Percentiles rank a stretch among this genome's conserved stretches.
Conservation (phyloP, 2,888 invertebrate species). For the Cheilosia variabilis region DNA sequence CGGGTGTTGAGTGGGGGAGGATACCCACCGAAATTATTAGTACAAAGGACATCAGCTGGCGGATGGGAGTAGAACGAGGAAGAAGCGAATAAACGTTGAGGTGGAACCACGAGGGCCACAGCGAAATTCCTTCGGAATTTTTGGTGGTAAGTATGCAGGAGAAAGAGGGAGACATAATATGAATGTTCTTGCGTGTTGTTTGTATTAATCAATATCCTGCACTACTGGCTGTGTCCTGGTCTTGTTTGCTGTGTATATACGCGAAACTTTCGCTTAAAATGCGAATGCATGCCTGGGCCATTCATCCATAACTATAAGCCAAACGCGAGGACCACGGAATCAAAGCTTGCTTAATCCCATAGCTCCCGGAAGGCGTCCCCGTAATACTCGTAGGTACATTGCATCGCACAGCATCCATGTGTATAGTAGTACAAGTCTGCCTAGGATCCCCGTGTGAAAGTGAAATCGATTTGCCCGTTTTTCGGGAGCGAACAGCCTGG, state of each 20-base stretch:
- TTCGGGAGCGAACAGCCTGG: conserved; percentile 69
- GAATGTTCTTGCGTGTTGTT: conserved; percentile 21
- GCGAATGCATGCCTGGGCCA: conserved; percentile 62
- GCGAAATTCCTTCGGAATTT: conserved; percentile 68
- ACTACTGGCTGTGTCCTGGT: conserved; percentile 51
- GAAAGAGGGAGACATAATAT: conserved; percentile 13
- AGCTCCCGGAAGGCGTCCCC: conserved; percentile 59
- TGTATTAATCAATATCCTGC: conserved; percentile 72
- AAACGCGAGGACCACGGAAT: conserved; percentile 62
- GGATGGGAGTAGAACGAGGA: conserved; percentile 53
- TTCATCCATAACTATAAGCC: conserved; percentile 37
- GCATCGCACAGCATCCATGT: conserved; percentile 23
- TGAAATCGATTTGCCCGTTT: conserved; percentile 75
- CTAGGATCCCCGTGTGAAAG: conserved; percentile 71
- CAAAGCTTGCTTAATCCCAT: conserved; percentile 68
- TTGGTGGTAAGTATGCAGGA: conserved; percentile 67
- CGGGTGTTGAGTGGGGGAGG: conserved; percentile 38
- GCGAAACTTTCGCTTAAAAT: conserved; percentile 73
- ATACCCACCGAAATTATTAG: conserved; percentile 62
- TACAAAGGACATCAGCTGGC: conserved; percentile 71
- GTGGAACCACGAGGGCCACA: conserved; percentile 52
- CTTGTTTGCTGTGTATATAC: conserved; percentile 48
- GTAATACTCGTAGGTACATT: conserved; percentile 8
- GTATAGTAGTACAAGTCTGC: conserved; percentile 46
- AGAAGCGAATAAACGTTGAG: conserved; percentile 32